A percentile compares a stretch with the other conserved stretches of the same genome.
These are phyloP conservation scores for Nannoperca obscura DNA, from an alignment of 2,797 vertebrate genomes.

Conservation along the genomic window DNA sequence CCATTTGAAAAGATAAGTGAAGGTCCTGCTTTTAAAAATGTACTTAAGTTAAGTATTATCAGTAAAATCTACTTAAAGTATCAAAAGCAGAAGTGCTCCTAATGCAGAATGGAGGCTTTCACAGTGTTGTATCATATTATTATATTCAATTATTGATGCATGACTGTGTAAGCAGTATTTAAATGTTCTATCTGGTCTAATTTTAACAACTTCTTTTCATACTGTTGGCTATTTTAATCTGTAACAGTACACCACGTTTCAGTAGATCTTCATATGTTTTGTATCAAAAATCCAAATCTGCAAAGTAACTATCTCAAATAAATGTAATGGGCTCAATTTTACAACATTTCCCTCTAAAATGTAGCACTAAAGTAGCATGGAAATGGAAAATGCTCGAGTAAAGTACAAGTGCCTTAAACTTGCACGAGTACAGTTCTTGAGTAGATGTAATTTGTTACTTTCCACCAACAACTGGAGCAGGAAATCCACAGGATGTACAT, in stretches of 20 bases:
- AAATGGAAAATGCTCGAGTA: background rate
- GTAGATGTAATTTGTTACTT: constrained; percentile 5
- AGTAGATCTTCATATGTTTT: background rate
- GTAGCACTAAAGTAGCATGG: background rate
- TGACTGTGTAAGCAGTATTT: no score
- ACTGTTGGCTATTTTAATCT: background rate
- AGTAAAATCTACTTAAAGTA: background rate
- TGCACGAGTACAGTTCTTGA: background rate
- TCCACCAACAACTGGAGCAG: background rate
- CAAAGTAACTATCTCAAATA: background rate
- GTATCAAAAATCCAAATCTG: background rate
- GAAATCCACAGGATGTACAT: background rate
- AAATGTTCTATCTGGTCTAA: no score
- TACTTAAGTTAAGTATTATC: background rate
- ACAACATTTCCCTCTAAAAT: background rate
- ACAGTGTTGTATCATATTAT: background rate
- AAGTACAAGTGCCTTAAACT: background rate
- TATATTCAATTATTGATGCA: no score
- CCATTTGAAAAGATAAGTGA: background rate
- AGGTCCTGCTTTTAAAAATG: background rate
- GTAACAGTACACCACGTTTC: background rate
- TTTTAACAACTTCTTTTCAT: no score
- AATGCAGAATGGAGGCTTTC: background rate
- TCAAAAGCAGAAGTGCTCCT: background rate
- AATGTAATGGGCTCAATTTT: background rate